phyloP scores from a whole-genome alignment of 1,140 invertebrate species.

The Caenorhabditis brenneri region DNA sequence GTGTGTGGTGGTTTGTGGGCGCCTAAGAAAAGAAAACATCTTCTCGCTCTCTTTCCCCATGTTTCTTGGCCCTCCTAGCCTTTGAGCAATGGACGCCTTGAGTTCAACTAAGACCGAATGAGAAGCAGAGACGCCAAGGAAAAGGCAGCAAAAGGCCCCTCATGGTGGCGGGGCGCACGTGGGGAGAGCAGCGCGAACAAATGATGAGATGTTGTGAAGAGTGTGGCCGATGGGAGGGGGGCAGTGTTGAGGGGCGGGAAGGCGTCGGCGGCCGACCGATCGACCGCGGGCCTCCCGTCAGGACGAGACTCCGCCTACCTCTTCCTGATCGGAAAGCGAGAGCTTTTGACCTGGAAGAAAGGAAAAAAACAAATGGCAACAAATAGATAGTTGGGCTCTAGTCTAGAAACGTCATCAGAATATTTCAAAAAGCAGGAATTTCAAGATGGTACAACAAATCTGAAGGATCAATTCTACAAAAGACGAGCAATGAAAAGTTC shows the following conservation, averaged over 20 bases:
- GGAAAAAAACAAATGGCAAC: slow-evolving; percentile 2
- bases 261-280: slow-evolving; percentile 37
- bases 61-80: not conserved
- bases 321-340: slow-evolving; percentile 28
- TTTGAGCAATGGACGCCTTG: not conserved
- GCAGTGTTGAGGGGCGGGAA: slow-evolving; percentile 33
- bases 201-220: slow-evolving; percentile 42
- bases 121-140: not conserved
- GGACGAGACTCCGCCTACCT: slow-evolving; percentile 26
- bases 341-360: not conserved
- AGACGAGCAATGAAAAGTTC: no score
- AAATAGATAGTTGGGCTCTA: slow-evolving; percentile 6
- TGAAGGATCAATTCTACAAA: no score
- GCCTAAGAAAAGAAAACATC: not conserved
- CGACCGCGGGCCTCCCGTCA: slow-evolving; percentile 37
- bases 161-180: slow-evolving; percentile 1
- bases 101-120: slow-evolving; percentile 8
- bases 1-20: not conserved
- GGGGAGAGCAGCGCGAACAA: slow-evolving; percentile 40
- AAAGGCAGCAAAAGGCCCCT: not conserved
- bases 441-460: not conserved
- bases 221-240: slow-evolving; percentile 18
- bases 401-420: not conserved
- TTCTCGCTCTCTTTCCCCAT: no score
- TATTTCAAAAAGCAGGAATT: no score